A percentile compares a stretch with the other conserved stretches of the same genome.
These are phyloP conservation scores for Sarcophaga variegata DNA, from an alignment of 2,888 invertebrate species.

Conservation along the genomic window DNA sequence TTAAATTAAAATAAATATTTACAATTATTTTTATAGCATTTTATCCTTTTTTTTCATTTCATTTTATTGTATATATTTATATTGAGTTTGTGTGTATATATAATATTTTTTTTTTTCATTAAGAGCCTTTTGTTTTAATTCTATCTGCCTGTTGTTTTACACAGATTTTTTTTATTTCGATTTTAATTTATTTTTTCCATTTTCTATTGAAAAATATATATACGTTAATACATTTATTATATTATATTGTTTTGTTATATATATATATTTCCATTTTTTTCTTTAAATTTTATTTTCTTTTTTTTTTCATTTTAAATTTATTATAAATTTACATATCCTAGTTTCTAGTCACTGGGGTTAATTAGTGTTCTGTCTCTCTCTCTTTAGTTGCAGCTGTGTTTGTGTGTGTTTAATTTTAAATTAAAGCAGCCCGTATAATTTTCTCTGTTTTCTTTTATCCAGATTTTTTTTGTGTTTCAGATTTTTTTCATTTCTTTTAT, in stretches of 20 bases:
- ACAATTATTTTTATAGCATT: conserved; percentile 41
- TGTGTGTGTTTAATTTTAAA: conserved; percentile 43
- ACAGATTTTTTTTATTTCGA: conserved; percentile 46
- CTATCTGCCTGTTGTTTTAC: conserved; percentile 21
- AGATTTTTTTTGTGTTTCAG: conserved; percentile 17
- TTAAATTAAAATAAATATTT: conserved; percentile 69
- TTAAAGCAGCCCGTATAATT: conserved; percentile 66
- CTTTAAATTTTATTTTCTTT: conserved; percentile 8
- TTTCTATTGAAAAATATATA: conserved; percentile 51
- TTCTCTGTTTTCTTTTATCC: neutral
- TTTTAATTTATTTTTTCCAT: conserved; percentile 38
- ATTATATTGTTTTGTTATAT: neutral
- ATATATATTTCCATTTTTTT: no score
- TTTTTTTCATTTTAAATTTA: conserved; percentile 24
- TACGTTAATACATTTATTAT: conserved; percentile 47
- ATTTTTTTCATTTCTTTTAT: conserved; percentile 29
- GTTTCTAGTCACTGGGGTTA: conserved; percentile 67
- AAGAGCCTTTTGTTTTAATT: conserved; percentile 49
- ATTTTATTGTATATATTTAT: conserved; percentile 7
- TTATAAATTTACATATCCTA: conserved; percentile 66
- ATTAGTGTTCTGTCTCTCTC: conserved; percentile 60
- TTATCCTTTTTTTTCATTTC: conserved; percentile 13
- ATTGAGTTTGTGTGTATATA: neutral
- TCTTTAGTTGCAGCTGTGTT: conserved; percentile 69
- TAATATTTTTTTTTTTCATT: neutral